Evolutionary conservation across 2,888 invertebrate genomes (phyloP).

Genomic region (Ochropleura plecta): DNA sequence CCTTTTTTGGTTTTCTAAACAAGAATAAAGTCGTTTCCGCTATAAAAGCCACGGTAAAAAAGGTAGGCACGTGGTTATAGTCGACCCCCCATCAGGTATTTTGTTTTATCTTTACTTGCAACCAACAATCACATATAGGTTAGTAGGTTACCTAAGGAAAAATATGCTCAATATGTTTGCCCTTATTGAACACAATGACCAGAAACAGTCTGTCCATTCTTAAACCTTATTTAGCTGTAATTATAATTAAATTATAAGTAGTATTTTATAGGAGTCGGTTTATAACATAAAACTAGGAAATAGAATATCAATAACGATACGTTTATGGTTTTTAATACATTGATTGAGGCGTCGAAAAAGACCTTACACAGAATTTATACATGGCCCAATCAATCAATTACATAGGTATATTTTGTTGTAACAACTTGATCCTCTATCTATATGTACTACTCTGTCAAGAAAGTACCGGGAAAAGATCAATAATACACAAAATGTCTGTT

Average conservation of each 20-base stretch:
- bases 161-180: not conserved
- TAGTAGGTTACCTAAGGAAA: not conserved
- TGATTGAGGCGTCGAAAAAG: not conserved
- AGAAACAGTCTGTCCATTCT: constrained; percentile 16
- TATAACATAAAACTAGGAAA: constrained; percentile 14
- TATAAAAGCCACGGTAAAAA: no score
- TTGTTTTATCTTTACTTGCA: not conserved
- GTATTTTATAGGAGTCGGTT: constrained; percentile 22
- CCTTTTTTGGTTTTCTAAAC: no score
- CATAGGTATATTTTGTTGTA: constrained; percentile 9
- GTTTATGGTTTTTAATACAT: not conserved
- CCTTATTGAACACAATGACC: not conserved
- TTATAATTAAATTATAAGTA: constrained; percentile 11
- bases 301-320: not conserved
- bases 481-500: no score
- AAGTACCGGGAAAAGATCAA: no score
- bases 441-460: no score
- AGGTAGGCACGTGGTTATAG: no score
- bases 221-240: constrained; percentile 3
- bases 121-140: no score
- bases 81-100: no score
- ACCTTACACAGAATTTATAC: constrained; percentile 22
- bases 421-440: no score
- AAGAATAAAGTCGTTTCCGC: no score
- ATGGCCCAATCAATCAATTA: constrained; percentile 23